A percentile compares a stretch with the other conserved stretches of the same genome.
Evolutionary conservation across 2,888 invertebrate genomes (phyloP).

Genomic region (Muschampia plurimacula): DNA sequence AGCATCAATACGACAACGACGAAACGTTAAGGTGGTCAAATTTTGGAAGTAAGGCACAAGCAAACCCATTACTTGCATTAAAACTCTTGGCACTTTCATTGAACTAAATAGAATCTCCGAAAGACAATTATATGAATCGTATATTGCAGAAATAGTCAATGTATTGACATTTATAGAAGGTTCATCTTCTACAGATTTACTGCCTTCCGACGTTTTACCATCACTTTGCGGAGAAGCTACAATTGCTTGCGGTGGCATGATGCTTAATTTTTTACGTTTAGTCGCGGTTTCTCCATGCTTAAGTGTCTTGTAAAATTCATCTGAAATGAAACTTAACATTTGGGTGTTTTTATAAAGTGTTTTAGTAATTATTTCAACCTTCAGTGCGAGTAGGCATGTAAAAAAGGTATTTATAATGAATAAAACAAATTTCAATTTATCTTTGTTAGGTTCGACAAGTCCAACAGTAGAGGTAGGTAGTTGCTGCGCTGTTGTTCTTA

Average conservation of each 20-base stretch:
- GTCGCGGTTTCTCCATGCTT: conserved; percentile 43
- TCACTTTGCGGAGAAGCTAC: conserved; percentile 16
- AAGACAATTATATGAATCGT: conserved; percentile 55
- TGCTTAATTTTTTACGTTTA: conserved; percentile 46
- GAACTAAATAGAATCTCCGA: conserved; percentile 54
- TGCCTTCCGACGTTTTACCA: conserved; percentile 15
- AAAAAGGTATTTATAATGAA: no score
- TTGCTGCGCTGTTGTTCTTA: no score
- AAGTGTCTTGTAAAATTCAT: conserved; percentile 45
- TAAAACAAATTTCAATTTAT: no score
- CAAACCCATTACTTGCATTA: conserved; percentile 57
- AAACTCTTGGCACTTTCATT: conserved; percentile 48
- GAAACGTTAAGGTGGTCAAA: conserved; percentile 55
- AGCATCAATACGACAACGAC: conserved; percentile 52
- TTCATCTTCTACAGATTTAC: conserved; percentile 13
- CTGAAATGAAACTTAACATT: conserved; percentile 45
- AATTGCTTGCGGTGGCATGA: conserved; percentile 27
- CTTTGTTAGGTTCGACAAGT: no score
- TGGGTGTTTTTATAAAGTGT: neutral
- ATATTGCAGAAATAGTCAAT: conserved; percentile 49
- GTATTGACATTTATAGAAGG: conserved; percentile 42
- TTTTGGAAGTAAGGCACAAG: conserved; percentile 51
- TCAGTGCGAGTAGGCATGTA: no score
- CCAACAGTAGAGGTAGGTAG: no score
- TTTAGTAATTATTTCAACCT: no score